Evolutionary conservation across 2,797 vertebrate genomes (phyloP), one percentile per base, ranked within the genome.

Genomic region (Typhlichthys subterraneus): DNA sequence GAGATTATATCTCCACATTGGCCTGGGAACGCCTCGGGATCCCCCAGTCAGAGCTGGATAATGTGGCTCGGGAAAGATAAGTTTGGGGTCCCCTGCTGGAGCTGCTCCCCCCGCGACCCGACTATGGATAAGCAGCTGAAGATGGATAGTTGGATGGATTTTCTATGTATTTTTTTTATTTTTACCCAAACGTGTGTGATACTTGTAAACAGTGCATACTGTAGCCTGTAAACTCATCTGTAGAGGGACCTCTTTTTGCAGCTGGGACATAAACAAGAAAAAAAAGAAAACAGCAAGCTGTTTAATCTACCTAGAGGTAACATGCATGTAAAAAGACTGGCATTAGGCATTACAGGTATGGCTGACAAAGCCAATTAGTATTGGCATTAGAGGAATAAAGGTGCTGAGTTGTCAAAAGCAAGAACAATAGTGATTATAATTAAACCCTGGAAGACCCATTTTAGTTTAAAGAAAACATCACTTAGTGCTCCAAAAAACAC

Each of bases 351-450:
- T 70, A 67, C 65, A 74, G 68, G 73, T 6, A 75, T 72, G 61
- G 70, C 77, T 48, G 77, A 69, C 73, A 80, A 81, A 82, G 73
- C 80, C 78, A 88, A 85, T 89, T 87, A 81, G 69, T 19, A 17
- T 77, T 74, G 77, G 76, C 59, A 72, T 78, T 47, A 59, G 17
- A 70, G 13, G 75, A 85, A 81, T 70, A 79, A 76, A 81, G 81
- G 66, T 73, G 66, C 69, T 67, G 77, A 79, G 71, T 79, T 82
- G 73, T 80, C 66, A 69, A 69, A 70, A 72, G 76, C 15, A 65
- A 60, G 75, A 88, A 83, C 87, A 92, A 63, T 81, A 81, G 67
- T 85, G 83, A 84, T 80, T 84, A 85, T 87, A 89, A 75, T 60
- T 83, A 17, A 17, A 17, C 15, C 15, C 15, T 17, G 15, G 15